Evolutionary conservation across 1,140 invertebrate species (phyloP).

Genomic region (Himalopsyche phryganea): DNA sequence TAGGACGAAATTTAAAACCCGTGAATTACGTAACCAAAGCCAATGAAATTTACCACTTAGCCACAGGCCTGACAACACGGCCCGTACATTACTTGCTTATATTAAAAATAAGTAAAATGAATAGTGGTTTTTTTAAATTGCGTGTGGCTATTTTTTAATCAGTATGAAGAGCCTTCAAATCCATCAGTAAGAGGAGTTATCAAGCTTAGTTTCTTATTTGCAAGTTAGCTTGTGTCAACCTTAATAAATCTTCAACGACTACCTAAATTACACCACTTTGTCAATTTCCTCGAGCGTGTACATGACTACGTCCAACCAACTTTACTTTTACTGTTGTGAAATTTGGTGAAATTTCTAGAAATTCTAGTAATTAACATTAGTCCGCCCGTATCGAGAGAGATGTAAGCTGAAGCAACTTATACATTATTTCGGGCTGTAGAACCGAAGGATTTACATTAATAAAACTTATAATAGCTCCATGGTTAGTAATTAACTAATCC

Average conservation of each 20-base stretch:
- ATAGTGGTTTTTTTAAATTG: no score
- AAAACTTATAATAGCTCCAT: slow-evolving; percentile 14
- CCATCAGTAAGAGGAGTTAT: no score
- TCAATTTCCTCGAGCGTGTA: slow-evolving; percentile 15
- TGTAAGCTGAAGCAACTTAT: not conserved
- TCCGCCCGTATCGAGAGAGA: not conserved
- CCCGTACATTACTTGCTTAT: no score
- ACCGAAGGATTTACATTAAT: slow-evolving; percentile 23
- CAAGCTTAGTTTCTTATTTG: slow-evolving; percentile 5
- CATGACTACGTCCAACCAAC: slow-evolving; percentile 12
- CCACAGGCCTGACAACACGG: no score
- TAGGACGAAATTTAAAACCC: no score
- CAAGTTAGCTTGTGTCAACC: slow-evolving; percentile 5
- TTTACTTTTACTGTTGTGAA: slow-evolving; percentile 15
- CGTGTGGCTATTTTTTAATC: no score
- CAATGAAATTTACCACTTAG: no score
- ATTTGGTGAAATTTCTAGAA: slow-evolving; percentile 15
- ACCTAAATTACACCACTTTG: slow-evolving; percentile 19
- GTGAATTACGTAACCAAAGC: no score
- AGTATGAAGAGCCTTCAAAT: no score
- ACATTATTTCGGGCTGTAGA: slow-evolving; percentile 20
- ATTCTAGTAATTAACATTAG: slow-evolving; percentile 16
- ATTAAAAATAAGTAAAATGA: no score
- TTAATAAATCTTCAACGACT: slow-evolving; percentile 17
- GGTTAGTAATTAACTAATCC: slow-evolving; percentile 17